Evolutionary conservation across 2,113 vertebrate species (phyloP).

Genomic region (Anthoscopus minutus): DNA sequence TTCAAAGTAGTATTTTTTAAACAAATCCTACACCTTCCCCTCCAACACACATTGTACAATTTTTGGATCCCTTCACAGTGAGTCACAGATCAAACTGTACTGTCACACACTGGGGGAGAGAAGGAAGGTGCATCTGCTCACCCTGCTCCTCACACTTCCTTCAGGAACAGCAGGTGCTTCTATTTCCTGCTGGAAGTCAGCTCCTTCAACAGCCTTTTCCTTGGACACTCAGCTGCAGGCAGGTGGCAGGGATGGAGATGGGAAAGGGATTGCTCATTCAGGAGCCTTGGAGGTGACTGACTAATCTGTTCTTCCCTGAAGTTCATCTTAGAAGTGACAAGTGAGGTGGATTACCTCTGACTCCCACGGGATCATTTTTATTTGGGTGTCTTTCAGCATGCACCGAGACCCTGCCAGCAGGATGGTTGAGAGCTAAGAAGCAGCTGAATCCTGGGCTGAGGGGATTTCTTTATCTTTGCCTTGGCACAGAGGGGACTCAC

Average conservation of each 20-base stretch:
- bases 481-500: no score
- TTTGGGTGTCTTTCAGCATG: no score
- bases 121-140: conserved; percentile 34
- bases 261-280: no score
- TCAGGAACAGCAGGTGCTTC: neutral
- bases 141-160: neutral
- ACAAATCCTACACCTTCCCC: neutral
- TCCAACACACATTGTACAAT: neutral
- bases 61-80: neutral
- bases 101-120: neutral
- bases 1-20: neutral
- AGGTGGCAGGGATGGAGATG: neutral
- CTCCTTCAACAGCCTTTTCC: neutral
- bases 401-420: no score
- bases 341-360: no score
- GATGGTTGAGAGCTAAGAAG: no score
- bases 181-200: neutral
- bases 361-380: no score
- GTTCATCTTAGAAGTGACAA: no score
- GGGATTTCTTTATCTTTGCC: no score
- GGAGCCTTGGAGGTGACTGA: no score
- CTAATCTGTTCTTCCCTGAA: no score
- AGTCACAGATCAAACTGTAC: neutral
- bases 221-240: neutral
- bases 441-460: no score